Evolutionary conservation across 2,797 vertebrate genomes (phyloP).

Genomic region (Parotocinclus haroldoi): DNA sequence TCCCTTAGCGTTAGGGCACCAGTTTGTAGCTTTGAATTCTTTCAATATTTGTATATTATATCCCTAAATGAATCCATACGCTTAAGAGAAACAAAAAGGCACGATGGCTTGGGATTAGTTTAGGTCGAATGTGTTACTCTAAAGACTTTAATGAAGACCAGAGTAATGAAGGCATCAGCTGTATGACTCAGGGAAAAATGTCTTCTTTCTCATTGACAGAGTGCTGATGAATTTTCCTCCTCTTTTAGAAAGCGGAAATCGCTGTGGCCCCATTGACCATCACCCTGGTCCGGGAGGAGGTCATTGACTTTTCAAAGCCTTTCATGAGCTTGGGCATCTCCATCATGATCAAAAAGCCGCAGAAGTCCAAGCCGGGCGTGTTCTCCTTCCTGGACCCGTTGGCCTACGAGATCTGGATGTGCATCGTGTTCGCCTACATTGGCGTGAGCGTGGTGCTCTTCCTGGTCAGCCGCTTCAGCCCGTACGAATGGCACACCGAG

Average conservation of each 20-base stretch:
- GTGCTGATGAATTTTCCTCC: not conserved
- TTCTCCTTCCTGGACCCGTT: conserved; percentile 98
- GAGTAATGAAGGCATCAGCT: too few relatives aligned
- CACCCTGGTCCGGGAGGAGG: conserved; percentile 96
- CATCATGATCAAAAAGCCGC: conserved; percentile 99
- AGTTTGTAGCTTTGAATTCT: too few relatives aligned
- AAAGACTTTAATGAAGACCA: too few relatives aligned
- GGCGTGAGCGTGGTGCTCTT: conserved; percentile 98
- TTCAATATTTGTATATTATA: too few relatives aligned
- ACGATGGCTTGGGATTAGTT: too few relatives aligned
- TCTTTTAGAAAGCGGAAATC: conserved; percentile 94
- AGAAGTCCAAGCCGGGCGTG: conserved; percentile 98
- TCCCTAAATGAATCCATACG: too few relatives aligned
- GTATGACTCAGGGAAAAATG: too few relatives aligned
- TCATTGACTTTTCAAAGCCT: conserved; percentile 98
- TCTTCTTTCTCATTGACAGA: too few relatives aligned
- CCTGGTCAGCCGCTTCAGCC: conserved; percentile 98
- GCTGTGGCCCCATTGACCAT: conserved; percentile 97
- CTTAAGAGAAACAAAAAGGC: too few relatives aligned
- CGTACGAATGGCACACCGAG: conserved; percentile 98
- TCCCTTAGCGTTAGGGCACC: too few relatives aligned
- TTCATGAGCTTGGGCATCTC: conserved; percentile 99
- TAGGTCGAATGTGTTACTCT: too few relatives aligned
- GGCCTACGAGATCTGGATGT: conserved; percentile 99
- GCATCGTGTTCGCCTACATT: conserved; percentile 99